Evolutionary conservation across 2,797 vertebrate genomes (phyloP), one percentile per base, ranked within the genome.

Genomic region (Chloroceryle inda): DNA sequence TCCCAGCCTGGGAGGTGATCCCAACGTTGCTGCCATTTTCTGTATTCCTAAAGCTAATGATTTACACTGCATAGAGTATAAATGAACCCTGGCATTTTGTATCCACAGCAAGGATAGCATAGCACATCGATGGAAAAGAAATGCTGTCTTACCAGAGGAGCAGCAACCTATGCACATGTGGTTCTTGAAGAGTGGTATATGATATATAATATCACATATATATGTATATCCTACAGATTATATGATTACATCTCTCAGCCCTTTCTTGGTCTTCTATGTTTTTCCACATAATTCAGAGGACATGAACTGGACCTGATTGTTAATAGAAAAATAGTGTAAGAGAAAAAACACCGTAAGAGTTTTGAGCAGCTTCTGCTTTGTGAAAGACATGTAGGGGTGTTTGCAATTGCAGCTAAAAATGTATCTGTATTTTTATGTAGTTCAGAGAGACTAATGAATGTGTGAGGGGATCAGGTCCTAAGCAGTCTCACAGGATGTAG

Each of bases 91-190:
- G 6, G 19, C 4, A 2, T 15, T 84, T 74, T 61, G 11, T 11
- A 64, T 5, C 19, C 10, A 3, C 10, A 17, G 24, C 10, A 26
- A 37, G 23, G 17, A 10, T 2, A 47, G 7, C 0, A 0, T 2
- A 33, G 7, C 9, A 9, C 4, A 45, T 4, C 11, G 33, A 62
- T 11, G 22, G 59, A 76, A 74, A 86, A 9, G 8, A 59, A 9
- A 7, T 42, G 13, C 2, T 21, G 5, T 45, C 6, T 3, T 64
- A 15, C 13, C 8, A 66, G 37, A 38, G 14, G 58, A 81, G 44
- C 2, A 31, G 2, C 4, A 71, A 13, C 10, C 11, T 66, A 20
- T 10, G 10, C 0, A 8, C 0, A 0, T 58, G 24, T 6, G 15
- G 4, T 3, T 18, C 45, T 53, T 53, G 9, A 61, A 82, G 26